Conservation (phyloP, 2,888 invertebrate genomes). For the Syrista parreyssii region DNA sequence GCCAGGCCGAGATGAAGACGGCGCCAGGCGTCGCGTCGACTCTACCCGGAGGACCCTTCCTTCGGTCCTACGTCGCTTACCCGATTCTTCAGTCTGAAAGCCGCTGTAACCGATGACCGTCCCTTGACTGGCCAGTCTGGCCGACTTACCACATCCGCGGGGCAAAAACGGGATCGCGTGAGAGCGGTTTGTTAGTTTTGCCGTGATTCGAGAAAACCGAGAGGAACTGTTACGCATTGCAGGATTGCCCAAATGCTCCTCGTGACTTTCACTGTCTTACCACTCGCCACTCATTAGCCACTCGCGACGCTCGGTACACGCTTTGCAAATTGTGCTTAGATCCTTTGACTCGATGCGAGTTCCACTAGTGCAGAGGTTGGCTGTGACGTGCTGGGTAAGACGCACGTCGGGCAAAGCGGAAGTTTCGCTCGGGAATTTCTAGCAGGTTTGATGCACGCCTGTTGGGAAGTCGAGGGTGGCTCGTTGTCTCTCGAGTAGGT, state of each 20-base stretch:
- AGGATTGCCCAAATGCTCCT: background rate
- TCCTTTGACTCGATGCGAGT: background rate
- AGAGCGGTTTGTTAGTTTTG: slow-evolving; percentile 5
- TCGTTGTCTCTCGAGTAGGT: background rate
- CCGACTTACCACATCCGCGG: background rate
- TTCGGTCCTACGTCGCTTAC: background rate
- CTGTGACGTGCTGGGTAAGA: too few relatives aligned
- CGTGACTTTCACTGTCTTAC: background rate
- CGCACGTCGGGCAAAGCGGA: too few relatives aligned
- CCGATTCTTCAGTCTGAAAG: background rate
- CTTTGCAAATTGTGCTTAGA: background rate
- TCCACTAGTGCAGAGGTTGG: background rate
- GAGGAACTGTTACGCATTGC: background rate
- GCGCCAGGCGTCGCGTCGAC: background rate
- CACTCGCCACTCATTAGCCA: too few relatives aligned
- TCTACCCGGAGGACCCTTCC: background rate
- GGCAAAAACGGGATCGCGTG: background rate
- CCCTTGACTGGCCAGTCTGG: background rate
- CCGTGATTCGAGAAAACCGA: background rate
- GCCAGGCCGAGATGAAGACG: background rate
- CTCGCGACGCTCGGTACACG: background rate
- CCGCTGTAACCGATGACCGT: background rate
- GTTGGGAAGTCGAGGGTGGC: background rate
- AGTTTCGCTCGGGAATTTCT: background rate
- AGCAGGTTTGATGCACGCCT: background rate